phyloP scores from a whole-genome alignment of 2,113 vertebrate genomes.

The Anoura caudifer region DNA sequence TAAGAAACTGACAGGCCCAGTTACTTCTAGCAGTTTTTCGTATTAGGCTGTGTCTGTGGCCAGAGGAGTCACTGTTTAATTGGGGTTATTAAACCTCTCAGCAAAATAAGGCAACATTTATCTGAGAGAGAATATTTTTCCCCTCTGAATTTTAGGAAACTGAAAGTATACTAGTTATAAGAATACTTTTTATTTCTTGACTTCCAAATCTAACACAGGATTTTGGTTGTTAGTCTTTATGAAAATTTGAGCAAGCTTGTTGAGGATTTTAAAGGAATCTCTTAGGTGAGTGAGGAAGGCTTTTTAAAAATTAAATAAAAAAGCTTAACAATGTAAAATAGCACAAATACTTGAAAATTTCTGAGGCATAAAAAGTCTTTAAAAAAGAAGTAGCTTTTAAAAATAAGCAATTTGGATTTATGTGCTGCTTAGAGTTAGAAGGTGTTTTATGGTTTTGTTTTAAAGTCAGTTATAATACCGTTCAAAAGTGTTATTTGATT shows the following conservation, averaged over 20 bases:
- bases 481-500: constrained; percentile 18
- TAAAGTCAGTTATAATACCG: not conserved
- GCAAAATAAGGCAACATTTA: constrained; percentile 16
- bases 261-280: not conserved
- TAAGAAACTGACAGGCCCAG: constrained; percentile 21
- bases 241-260: constrained; percentile 15
- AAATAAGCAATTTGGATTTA: not conserved
- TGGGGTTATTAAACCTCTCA: not conserved
- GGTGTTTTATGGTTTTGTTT: not conserved
- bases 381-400: constrained; percentile 1
- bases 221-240: constrained; percentile 8
- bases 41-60: not conserved
- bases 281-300: not conserved
- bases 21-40: not conserved
- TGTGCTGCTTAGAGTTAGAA: not conserved
- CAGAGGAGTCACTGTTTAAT: not conserved
- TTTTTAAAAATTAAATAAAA: not conserved
- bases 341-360: not conserved
- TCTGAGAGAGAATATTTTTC: not conserved
- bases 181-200: not conserved
- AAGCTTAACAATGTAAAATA: constrained; percentile 9
- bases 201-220: constrained; percentile 6
- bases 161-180: not conserved
- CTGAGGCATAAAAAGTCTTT: not conserved
- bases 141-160: constrained; percentile 31